These are phyloP conservation scores for Eupithecia vulgata DNA, from an alignment of 2,888 invertebrate genomes.

Conservation along the genomic window DNA sequence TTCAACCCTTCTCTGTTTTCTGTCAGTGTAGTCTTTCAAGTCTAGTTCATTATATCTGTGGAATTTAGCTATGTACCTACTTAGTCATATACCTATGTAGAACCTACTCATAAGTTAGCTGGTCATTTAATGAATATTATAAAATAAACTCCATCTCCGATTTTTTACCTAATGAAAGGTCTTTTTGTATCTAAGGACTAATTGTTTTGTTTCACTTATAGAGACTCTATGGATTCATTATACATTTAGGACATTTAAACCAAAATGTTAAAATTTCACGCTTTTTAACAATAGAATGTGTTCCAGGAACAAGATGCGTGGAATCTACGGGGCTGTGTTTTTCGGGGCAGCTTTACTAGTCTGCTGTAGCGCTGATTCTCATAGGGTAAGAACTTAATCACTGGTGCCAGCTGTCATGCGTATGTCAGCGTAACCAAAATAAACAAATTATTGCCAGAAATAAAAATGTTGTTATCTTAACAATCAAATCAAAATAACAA, in stretches of 20 bases:
- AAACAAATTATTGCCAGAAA: too few species aligned
- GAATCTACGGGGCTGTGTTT: conserved; percentile 62
- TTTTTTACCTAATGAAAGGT: background rate
- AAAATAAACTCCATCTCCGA: background rate
- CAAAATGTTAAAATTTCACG: background rate
- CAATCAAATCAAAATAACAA: too few species aligned
- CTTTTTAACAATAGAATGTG: background rate
- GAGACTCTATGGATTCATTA: background rate
- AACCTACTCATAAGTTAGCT: background rate
- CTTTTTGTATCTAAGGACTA: background rate
- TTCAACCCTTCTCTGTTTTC: background rate
- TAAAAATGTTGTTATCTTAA: too few species aligned
- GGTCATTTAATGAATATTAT: background rate
- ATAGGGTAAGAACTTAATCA: conserved; percentile 60
- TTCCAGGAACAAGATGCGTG: conserved; percentile 62
- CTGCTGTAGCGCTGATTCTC: conserved; percentile 71
- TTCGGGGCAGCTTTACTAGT: conserved; percentile 68
- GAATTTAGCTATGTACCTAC: background rate
- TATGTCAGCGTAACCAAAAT: too few species aligned
- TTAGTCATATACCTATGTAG: background rate
- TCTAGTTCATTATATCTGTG: background rate
- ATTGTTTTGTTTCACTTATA: background rate
- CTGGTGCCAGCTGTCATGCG: too few species aligned
- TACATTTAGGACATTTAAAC: background rate
- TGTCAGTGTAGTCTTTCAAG: background rate